Conservation (phyloP, 2,888 invertebrate genomes). For the Drosophila longiperda region DNA sequence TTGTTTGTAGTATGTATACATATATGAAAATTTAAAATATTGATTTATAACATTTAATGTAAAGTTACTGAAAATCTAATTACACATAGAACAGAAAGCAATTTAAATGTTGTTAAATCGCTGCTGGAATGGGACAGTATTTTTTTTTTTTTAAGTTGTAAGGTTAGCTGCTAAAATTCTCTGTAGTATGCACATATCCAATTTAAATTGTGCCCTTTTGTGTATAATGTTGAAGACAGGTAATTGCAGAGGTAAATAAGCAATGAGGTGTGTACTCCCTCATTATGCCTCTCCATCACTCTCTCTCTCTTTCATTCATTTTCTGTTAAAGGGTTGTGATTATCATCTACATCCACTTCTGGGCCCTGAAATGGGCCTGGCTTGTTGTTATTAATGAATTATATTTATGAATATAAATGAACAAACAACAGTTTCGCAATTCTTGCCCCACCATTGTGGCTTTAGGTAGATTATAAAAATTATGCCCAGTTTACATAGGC, state of each 20-base stretch:
- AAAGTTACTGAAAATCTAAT: not conserved
- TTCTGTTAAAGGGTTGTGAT: not conserved
- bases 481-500: not conserved
- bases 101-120: not conserved
- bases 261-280: not conserved
- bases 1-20: too few species aligned
- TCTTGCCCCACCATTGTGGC: not conserved
- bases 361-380: not conserved
- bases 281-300: not conserved
- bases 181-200: not conserved
- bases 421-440: constrained; percentile 4
- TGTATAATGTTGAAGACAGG: constrained; percentile 7
- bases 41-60: too few species aligned
- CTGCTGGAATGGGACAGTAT: not conserved
- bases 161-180: not conserved
- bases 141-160: not conserved
- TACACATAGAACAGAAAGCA: not conserved
- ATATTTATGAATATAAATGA: constrained; percentile 44
- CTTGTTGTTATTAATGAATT: constrained; percentile 19
- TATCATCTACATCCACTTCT: not conserved
- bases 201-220: constrained; percentile 9
- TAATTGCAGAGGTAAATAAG: not conserved
- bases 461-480: not conserved
- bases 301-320: not conserved
- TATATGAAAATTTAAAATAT: too few species aligned